Evolutionary conservation across 2,888 invertebrate species (phyloP).

Genomic region (Drosophila leonis): DNA sequence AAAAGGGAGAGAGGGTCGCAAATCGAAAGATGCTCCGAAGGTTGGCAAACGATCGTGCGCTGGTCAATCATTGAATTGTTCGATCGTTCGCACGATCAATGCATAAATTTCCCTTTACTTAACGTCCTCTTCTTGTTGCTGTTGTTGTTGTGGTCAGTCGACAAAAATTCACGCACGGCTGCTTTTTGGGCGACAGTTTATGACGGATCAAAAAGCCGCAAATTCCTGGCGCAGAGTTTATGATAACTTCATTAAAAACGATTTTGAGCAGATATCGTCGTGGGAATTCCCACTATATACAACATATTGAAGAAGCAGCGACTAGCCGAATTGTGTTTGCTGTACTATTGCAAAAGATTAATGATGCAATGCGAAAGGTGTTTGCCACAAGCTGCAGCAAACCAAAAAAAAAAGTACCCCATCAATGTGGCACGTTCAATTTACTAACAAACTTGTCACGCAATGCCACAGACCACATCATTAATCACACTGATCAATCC

Average conservation of each 20-base stretch:
- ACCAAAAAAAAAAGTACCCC: conserved; percentile 5
- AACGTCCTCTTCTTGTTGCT: too few species aligned
- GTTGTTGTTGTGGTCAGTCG: conserved; percentile 55
- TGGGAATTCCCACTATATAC: conserved; percentile 51
- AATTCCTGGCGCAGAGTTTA: conserved; percentile 50
- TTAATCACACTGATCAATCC: conserved; percentile 77
- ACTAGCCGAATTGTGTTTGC: conserved; percentile 14
- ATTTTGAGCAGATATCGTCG: conserved; percentile 55
- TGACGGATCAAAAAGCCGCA: conserved; percentile 31
- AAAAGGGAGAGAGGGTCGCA: conserved; percentile 12
- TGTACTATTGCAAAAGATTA: conserved; percentile 46
- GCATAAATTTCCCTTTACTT: conserved; percentile 66
- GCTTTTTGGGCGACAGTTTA: conserved; percentile 43
- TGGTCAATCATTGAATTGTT: conserved; percentile 11
- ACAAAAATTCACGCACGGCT: conserved; percentile 72
- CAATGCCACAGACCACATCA: conserved; percentile 62
- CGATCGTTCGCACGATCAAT: conserved; percentile 41
- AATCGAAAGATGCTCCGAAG: conserved; percentile 18
- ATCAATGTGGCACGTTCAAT: conserved; percentile 58
- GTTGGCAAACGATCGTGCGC: conserved; percentile 24
- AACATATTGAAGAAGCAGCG: background rate
- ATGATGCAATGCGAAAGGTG: conserved; percentile 51
- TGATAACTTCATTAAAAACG: conserved; percentile 77
- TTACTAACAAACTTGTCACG: conserved; percentile 81
- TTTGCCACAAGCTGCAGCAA: conserved; percentile 55